phyloP scores from a whole-genome alignment of 2,888 invertebrate species.

The Polyommatus icarus region DNA sequence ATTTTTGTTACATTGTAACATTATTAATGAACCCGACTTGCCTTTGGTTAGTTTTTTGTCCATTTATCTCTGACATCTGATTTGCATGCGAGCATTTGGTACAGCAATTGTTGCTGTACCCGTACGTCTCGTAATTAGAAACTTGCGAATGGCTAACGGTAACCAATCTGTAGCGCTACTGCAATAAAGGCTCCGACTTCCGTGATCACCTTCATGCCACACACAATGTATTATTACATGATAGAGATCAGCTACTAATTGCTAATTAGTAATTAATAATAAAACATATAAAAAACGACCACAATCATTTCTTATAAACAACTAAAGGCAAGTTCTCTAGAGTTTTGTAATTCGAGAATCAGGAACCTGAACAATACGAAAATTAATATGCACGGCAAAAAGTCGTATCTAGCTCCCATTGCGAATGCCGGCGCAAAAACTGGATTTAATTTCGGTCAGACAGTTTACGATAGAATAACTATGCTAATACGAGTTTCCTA shows the following conservation, averaged over 20 bases:
- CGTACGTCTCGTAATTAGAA: constrained; percentile 73
- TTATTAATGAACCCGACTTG: background rate
- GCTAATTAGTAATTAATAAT: background rate
- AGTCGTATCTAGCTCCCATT: constrained; percentile 9
- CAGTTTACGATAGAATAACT: constrained; percentile 11
- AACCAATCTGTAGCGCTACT: constrained; percentile 57
- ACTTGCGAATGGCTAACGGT: constrained; percentile 67
- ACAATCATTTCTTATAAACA: background rate
- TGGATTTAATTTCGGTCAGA: constrained; percentile 13
- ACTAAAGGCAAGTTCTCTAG: background rate
- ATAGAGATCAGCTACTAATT: constrained; percentile 4
- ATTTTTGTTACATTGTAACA: constrained; percentile 3
- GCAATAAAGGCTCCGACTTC: constrained; percentile 50
- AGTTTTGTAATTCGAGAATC: background rate
- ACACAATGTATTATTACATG: background rate
- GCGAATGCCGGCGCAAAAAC: constrained; percentile 15
- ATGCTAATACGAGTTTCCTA: constrained; percentile 28
- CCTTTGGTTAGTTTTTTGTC: constrained; percentile 44
- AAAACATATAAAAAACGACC: background rate
- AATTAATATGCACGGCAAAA: constrained; percentile 7
- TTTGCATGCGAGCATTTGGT: constrained; percentile 72
- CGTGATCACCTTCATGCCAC: constrained; percentile 40
- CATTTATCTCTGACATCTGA: constrained; percentile 59
- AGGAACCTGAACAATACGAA: constrained; percentile 7
- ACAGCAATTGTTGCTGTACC: constrained; percentile 64